Percentiles rank a stretch among this genome's conserved stretches.
Evolutionary conservation across 64 coral and sea anemone species (phyloP).

Genomic region (Hydrozoanthus tunicans): DNA sequence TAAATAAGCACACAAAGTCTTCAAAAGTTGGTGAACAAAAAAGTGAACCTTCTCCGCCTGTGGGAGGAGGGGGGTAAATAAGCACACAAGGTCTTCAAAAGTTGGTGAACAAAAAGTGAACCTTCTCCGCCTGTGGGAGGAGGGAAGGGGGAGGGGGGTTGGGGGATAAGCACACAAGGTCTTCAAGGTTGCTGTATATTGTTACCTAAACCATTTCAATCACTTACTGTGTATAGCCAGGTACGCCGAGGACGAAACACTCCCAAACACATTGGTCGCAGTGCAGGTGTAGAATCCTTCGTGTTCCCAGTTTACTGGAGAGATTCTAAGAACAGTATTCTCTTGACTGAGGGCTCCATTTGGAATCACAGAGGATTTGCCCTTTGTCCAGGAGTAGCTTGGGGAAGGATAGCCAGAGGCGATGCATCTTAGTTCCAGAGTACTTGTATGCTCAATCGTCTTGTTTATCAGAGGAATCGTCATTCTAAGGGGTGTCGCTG

Average conservation of each 20-base stretch:
- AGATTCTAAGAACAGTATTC: conserved; percentile 4
- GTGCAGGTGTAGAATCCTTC: background rate
- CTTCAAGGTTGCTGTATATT: too few relatives aligned
- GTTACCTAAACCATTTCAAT: background rate
- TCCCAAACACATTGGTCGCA: background rate
- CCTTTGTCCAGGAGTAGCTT: background rate
- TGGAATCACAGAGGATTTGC: background rate
- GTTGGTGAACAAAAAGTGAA: too few relatives aligned
- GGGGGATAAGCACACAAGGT: too few relatives aligned
- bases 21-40: too few relatives aligned
- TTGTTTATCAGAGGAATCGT: background rate
- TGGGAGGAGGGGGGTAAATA: too few relatives aligned
- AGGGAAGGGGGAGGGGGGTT: too few relatives aligned
- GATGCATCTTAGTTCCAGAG: background rate
- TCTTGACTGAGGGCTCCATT: background rate
- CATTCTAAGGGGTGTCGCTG: background rate
- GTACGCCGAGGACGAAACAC: background rate
- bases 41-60: too few relatives aligned
- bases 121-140: too few relatives aligned
- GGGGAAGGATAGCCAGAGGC: background rate
- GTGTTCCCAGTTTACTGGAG: background rate
- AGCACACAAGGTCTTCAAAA: too few relatives aligned
- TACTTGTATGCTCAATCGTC: background rate
- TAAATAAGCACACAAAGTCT: too few relatives aligned
- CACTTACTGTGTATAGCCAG: background rate